Base-by-base conservation (phyloP, 2,113 vertebrate species). In the Pleuronectes platessa region DNA sequence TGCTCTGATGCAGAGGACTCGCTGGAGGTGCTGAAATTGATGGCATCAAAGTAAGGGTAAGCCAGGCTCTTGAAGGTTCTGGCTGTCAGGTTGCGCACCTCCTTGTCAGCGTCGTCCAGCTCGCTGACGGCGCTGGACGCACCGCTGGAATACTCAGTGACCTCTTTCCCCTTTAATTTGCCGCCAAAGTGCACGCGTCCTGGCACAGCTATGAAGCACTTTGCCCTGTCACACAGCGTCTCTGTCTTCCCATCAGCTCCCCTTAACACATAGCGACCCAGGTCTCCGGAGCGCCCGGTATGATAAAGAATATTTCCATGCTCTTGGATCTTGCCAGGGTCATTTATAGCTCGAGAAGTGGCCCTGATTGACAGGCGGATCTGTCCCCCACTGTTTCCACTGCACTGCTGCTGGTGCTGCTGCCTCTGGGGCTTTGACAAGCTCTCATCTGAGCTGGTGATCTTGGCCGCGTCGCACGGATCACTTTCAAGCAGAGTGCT, bases 351-450 rank as follows among this genome's bases (percentile, higher is more conserved):
- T 88, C 95, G 93, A 91, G 97, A 95, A 87, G 96, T 93, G 61
- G 96, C 92, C 85, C 94, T 97, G 96, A 98, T 97, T 95, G 97
- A 98, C 96, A 97, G 94, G 95, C 95, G 96, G 93, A 98, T 95
- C 95, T 96, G 97, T 85, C 95, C 93, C 15, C 82, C 92, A n/a
- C 94, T 74, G 81, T 14, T 40, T 90, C 90, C 94, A 64, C 90
- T 45, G 85, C 84, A 47, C 81, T 83, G 90, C 49, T 79, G 74
- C 83, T 83, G 31, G 5, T 31, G 31, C 81, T 83, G 90, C 49
- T 79, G 74, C 83, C 82, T 68, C 86, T 76, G 84, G 75, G 76
- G 76, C 89, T 92, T 92, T 79, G 92, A 89, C 92, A 74, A 87
- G 71, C 91, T 89, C 77, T 92, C 92, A 70, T 90, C 92, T 86